Percentiles rank a stretch among this genome's conserved stretches.
Conservation (phyloP, 2,113 vertebrate species). For the Phalacrocorax pelagicus region DNA sequence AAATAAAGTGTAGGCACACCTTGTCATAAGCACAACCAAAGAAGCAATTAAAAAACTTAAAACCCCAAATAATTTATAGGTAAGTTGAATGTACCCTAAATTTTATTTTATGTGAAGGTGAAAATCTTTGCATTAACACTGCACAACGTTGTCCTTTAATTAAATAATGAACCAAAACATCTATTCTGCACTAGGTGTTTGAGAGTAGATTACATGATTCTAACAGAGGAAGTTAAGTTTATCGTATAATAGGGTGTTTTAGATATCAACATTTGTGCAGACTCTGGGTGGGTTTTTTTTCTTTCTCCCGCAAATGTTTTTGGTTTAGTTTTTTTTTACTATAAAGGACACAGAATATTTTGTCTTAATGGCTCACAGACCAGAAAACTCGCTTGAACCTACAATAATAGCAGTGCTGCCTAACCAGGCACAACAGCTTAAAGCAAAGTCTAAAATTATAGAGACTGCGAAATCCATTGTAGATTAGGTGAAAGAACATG, state of each 20-base stretch:
- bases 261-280: background rate
- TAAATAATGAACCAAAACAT: background rate
- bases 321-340: background rate
- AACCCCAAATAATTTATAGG: background rate
- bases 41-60: background rate
- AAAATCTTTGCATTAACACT: background rate
- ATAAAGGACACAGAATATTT: background rate
- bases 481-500: background rate
- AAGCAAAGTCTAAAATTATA: background rate
- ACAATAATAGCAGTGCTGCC: background rate
- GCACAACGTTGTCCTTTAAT: background rate
- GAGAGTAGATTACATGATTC: background rate
- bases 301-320: background rate
- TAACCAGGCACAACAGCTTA: background rate
- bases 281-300: background rate
- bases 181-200: background rate
- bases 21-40: background rate
- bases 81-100: background rate
- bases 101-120: background rate
- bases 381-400: background rate
- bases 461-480: background rate
- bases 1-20: background rate
- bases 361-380: background rate
- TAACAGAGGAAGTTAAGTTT: background rate
- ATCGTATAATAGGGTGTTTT: background rate